Evolutionary conservation across 1,140 invertebrate species (phyloP).

Genomic region (Matsumurasca onukii): DNA sequence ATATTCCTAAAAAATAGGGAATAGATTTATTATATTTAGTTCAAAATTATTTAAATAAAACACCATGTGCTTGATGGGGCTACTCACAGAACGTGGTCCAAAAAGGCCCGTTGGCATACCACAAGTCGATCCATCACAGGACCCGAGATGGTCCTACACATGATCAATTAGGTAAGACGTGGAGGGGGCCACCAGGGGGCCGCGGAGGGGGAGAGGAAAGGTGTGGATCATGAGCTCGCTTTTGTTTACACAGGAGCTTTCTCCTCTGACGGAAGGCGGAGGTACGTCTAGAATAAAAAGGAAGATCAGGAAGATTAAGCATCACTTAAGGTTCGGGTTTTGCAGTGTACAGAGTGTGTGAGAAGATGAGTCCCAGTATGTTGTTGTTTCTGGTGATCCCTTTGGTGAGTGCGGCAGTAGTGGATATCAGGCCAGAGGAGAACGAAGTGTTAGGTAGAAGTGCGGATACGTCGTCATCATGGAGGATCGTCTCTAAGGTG

Average conservation of each 20-base stretch:
- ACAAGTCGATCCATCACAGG: background rate
- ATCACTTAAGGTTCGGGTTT: slow-evolving; percentile 27
- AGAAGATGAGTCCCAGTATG: slow-evolving; percentile 33
- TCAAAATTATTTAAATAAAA: no score
- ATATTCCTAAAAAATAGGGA: no score
- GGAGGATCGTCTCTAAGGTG: slow-evolving; percentile 46
- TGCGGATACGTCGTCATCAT: slow-evolving; percentile 5
- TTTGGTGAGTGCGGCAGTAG: slow-evolving; percentile 42
- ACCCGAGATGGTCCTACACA: slow-evolving; percentile 2
- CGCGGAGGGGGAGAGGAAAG: slow-evolving; percentile 2
- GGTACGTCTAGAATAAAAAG: slow-evolving; percentile 33
- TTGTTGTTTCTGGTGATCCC: slow-evolving; percentile 43
- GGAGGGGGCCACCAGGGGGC: slow-evolving; percentile 9
- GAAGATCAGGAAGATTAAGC: slow-evolving; percentile 39
- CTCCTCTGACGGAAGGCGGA: slow-evolving; percentile 27
- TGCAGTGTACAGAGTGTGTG: slow-evolving; percentile 21
- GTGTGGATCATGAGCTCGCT: slow-evolving; percentile 25
- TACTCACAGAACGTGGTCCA: no score
- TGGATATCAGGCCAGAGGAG: slow-evolving; percentile 42
- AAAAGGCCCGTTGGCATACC: no score
- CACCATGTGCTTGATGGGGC: no score
- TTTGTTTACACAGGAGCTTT: slow-evolving; percentile 32
- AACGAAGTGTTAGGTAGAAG: slow-evolving; percentile 31
- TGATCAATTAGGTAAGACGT: slow-evolving; percentile 15
- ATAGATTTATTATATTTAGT: no score